phyloP scores from a whole-genome alignment of 2,113 vertebrate species.

The Capra hircus region DNA sequence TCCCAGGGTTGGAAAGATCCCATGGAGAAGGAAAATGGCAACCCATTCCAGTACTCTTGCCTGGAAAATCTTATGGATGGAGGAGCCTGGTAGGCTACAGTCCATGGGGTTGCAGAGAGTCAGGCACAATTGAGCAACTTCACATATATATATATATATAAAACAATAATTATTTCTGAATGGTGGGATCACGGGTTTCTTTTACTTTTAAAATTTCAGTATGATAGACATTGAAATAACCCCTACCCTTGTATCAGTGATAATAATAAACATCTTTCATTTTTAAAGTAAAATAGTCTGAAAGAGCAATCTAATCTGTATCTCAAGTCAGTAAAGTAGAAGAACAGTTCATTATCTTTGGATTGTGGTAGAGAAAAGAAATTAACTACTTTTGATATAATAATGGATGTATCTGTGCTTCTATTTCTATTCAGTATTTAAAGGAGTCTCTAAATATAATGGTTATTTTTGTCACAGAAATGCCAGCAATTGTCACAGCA shows the following conservation, averaged over 20 bases:
- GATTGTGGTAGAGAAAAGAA: background rate
- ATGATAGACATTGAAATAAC: background rate
- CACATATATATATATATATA: background rate
- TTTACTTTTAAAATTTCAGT: background rate
- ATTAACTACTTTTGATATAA: background rate
- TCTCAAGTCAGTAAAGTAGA: background rate
- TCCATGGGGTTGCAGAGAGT: too few species aligned
- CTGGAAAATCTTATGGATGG: too few species aligned
- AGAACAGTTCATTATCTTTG: background rate
- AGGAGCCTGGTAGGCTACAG: too few species aligned
- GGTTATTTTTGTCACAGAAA: slow-evolving; percentile 60
- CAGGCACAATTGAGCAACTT: too few species aligned
- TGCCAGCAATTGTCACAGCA: slow-evolving; percentile 49
- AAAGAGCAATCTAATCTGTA: background rate
- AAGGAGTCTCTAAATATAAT: slow-evolving; percentile 40
- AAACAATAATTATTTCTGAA: background rate
- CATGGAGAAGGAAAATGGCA: too few species aligned
- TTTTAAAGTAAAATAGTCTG: background rate
- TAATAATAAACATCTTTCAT: background rate
- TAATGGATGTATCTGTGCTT: background rate
- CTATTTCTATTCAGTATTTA: slow-evolving; percentile 12
- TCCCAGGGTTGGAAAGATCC: too few species aligned
- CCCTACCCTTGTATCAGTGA: background rate
- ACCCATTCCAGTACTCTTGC: too few species aligned
- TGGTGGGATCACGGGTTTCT: background rate